phyloP scores from a whole-genome alignment of 2,113 vertebrate species.

The Strigops habroptila region DNA sequence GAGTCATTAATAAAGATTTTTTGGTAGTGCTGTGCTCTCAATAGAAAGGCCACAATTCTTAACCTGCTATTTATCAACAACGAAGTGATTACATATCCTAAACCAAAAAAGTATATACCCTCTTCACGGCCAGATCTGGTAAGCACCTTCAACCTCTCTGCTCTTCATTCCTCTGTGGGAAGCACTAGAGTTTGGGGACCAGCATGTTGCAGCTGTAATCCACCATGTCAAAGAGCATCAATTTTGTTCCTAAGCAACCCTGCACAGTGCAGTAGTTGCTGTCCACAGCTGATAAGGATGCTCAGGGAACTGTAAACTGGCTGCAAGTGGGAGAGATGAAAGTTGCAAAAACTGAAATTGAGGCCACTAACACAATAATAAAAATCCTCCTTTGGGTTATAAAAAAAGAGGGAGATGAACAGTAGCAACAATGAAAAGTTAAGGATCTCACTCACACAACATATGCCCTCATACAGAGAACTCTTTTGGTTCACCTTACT shows the following conservation, averaged over 20 bases:
- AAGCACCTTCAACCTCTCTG: background rate
- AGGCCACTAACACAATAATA: background rate
- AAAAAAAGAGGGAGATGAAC: background rate
- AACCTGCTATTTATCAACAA: background rate
- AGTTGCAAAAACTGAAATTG: slow-evolving; percentile 30
- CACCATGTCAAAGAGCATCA: slow-evolving; percentile 48
- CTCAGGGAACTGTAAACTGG: slow-evolving; percentile 19
- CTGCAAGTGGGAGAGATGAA: slow-evolving; percentile 10
- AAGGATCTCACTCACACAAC: background rate
- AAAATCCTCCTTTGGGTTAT: background rate
- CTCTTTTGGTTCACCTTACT: background rate
- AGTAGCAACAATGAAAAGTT: background rate
- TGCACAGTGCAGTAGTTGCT: slow-evolving; percentile 8
- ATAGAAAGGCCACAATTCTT: background rate
- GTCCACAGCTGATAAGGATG: slow-evolving; percentile 50
- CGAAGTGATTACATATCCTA: background rate
- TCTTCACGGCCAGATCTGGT: background rate
- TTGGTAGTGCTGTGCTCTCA: background rate
- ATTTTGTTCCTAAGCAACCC: slow-evolving; percentile 59
- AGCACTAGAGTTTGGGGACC: background rate
- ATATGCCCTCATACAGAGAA: background rate
- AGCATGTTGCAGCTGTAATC: slow-evolving; percentile 27
- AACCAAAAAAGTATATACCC: background rate
- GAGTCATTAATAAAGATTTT: background rate
- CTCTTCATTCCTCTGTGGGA: background rate